These are phyloP conservation scores for Mystacornis crossleyi DNA, from an alignment of 2,113 vertebrate species.

Conservation along the genomic window DNA sequence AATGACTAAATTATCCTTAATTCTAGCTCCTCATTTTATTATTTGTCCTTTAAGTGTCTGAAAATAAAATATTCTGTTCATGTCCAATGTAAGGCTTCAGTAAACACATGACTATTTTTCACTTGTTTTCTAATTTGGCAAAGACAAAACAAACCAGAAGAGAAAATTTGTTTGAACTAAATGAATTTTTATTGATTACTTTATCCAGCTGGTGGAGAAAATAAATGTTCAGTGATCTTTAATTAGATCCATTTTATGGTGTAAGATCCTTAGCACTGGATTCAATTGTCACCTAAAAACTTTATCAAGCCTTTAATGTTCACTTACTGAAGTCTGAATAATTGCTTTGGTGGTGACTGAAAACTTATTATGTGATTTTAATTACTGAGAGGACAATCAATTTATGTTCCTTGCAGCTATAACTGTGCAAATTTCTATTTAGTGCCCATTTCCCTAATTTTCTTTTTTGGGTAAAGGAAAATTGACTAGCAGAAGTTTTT, in stretches of 20 bases:
- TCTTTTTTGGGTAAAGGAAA: not conserved
- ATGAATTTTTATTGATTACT: not conserved
- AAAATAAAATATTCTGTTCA: not conserved
- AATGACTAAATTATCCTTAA: not conserved
- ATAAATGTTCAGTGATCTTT: not conserved
- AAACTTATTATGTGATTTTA: constrained; percentile 51
- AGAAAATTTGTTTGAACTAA: not conserved
- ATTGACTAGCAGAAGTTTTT: not conserved
- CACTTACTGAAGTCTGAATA: constrained; percentile 28
- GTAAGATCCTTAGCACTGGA: not conserved
- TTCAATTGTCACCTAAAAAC: constrained; percentile 6
- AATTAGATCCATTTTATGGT: not conserved
- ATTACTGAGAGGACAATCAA: constrained; percentile 33
- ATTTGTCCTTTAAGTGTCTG: not conserved
- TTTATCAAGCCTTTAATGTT: constrained; percentile 34
- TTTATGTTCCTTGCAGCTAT: not conserved
- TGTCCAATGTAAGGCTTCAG: not conserved
- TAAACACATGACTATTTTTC: not conserved
- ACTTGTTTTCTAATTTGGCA: not conserved
- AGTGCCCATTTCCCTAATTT: not conserved
- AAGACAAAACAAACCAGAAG: not conserved
- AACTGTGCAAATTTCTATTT: not conserved
- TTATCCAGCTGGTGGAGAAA: not conserved
- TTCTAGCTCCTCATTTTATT: not conserved
- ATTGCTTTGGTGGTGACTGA: constrained; percentile 20